A percentile compares a stretch with the other conserved stretches of the same genome.
Evolutionary conservation across 2,797 vertebrate genomes (phyloP).

Genomic region (Brotula barbata): DNA sequence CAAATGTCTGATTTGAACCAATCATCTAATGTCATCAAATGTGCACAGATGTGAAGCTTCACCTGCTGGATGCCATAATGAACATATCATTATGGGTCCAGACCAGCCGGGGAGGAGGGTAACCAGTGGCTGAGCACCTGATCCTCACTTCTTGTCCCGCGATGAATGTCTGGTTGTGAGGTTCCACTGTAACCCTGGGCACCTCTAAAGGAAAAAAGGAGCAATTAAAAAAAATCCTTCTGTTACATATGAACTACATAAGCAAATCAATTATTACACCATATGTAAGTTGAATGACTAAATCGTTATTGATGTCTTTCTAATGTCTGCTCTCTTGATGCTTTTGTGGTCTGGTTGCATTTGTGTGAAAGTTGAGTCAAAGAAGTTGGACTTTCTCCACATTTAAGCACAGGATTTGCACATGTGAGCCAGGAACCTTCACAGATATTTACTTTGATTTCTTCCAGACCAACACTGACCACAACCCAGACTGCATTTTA

Average conservation of each 20-base stretch:
- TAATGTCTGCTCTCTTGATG: too few species aligned
- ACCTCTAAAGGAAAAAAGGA: constrained; percentile 74
- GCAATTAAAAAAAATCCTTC: neutral
- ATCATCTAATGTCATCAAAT: neutral
- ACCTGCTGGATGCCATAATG: constrained; percentile 89
- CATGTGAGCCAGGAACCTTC: neutral
- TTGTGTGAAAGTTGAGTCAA: too few species aligned
- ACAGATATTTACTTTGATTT: neutral
- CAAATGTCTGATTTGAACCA: too few species aligned
- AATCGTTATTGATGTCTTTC: neutral
- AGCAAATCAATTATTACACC: neutral
- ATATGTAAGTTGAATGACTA: neutral
- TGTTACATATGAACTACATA: neutral
- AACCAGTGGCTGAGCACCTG: constrained; percentile 86
- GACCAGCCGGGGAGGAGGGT: constrained; percentile 85
- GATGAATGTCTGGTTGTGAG: constrained; percentile 88
- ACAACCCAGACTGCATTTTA: constrained; percentile 5
- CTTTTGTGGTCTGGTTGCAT: too few species aligned
- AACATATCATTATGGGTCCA: constrained; percentile 95
- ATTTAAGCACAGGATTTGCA: constrained; percentile 1
- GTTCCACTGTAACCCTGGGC: constrained; percentile 85
- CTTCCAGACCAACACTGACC: neutral
- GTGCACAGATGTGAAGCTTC: too few species aligned
- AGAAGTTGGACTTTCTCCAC: too few species aligned
- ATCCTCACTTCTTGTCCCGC: constrained; percentile 87